Evolutionary conservation across 1,140 invertebrate species (phyloP).

Genomic region (Drusus annulatus): DNA sequence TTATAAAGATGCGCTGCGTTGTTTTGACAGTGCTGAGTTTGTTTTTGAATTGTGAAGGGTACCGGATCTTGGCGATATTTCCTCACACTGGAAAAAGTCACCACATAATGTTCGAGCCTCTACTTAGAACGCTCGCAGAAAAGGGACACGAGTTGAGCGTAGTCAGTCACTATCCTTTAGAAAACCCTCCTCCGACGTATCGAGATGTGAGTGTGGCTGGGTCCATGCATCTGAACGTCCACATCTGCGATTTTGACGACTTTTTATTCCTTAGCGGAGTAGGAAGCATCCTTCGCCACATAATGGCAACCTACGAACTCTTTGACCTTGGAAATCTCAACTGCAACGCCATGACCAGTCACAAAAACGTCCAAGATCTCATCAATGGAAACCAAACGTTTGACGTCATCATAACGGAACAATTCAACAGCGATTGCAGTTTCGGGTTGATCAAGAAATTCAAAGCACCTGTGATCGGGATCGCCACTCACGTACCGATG

Average conservation of each 20-base stretch:
- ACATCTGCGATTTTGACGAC: constrained; percentile 52
- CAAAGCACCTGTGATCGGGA: constrained; percentile 73
- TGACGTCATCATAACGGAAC: constrained; percentile 77
- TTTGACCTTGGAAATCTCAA: constrained; percentile 52
- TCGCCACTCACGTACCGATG: constrained; percentile 71
- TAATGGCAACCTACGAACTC: constrained; percentile 51
- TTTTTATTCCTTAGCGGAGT: constrained; percentile 47
- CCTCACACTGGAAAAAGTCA: constrained; percentile 81
- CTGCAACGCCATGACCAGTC: constrained; percentile 68
- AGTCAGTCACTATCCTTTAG: constrained; percentile 74
- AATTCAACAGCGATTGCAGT: constrained; percentile 79
- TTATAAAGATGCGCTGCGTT: not conserved
- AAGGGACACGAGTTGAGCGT: constrained; percentile 80
- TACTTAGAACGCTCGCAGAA: constrained; percentile 74
- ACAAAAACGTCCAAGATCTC: constrained; percentile 66
- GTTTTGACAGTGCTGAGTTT: not conserved
- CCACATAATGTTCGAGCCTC: constrained; percentile 77
- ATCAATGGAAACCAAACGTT: constrained; percentile 68
- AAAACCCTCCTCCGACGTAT: constrained; percentile 68
- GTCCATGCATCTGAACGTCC: constrained; percentile 48
- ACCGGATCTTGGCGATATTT: constrained; percentile 75
- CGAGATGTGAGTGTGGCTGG: constrained; percentile 66
- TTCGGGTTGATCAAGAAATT: constrained; percentile 74
- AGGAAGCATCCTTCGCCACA: constrained; percentile 40
- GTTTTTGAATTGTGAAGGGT: constrained; percentile 30